Conservation (phyloP, 2,113 vertebrate species). For the Pampusana beccarii region DNA sequence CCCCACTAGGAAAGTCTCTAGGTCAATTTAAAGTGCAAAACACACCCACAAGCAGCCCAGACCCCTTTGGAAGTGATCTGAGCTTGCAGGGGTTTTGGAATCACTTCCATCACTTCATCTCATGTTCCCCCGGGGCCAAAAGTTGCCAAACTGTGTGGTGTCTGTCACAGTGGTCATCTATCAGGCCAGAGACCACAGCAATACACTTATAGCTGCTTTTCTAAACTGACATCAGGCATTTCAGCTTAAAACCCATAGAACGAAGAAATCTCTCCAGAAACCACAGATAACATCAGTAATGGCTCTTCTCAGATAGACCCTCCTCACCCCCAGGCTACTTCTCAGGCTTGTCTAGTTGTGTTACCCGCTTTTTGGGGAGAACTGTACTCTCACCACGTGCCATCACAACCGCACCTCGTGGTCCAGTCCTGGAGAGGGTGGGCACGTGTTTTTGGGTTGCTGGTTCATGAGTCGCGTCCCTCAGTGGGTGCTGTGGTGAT, state of each 20-base stretch:
- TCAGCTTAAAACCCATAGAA: background rate
- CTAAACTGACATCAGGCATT: background rate
- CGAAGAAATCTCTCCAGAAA: background rate
- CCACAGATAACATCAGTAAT: background rate
- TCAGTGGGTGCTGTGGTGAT: background rate
- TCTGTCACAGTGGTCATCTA: background rate
- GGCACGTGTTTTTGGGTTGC: background rate
- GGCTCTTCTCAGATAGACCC: background rate
- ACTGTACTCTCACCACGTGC: background rate
- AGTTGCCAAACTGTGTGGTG: background rate
- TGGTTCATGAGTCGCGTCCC: background rate
- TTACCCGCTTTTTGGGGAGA: background rate
- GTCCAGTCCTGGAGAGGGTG: background rate
- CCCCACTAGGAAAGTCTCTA: background rate
- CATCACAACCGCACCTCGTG: background rate
- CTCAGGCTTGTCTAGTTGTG: background rate
- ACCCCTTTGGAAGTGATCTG: background rate
- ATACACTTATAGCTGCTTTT: background rate
- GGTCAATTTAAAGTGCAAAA: background rate
- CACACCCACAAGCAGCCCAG: background rate
- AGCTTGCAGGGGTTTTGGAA: background rate
- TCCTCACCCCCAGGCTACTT: background rate
- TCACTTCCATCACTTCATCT: background rate
- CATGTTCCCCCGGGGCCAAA: background rate
- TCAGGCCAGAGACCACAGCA: background rate